These are phyloP conservation scores for Tetramorium parvispinum DNA, from an alignment of 1,140 invertebrate genomes.

Conservation along the genomic window DNA sequence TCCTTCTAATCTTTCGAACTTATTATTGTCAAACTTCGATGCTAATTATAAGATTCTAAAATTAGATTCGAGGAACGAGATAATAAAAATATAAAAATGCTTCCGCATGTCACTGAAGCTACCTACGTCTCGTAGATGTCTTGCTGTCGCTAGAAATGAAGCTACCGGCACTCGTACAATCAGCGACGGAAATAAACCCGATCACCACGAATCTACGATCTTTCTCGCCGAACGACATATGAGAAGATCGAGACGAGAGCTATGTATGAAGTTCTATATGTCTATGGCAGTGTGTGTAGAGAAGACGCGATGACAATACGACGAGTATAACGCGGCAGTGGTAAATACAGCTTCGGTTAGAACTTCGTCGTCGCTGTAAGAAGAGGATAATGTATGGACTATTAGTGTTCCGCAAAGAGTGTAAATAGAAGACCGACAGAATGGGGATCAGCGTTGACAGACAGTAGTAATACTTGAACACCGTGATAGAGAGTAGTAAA, in stretches of 20 bases:
- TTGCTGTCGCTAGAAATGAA: slow-evolving; percentile 16
- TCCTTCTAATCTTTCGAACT: not conserved
- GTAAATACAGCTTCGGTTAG: slow-evolving; percentile 21
- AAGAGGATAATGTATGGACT: slow-evolving; percentile 10
- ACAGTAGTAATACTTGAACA: slow-evolving; percentile 30
- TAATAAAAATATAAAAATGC: not conserved
- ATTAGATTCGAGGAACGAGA: not conserved
- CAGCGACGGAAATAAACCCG: slow-evolving; percentile 16
- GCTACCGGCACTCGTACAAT: slow-evolving; percentile 5
- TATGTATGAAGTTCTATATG: slow-evolving; percentile 39
- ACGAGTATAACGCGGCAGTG: slow-evolving; percentile 41
- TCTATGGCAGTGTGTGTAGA: slow-evolving; percentile 51
- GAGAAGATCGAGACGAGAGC: slow-evolving; percentile 19
- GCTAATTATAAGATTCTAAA: not conserved
- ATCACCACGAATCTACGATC: slow-evolving; percentile 23
- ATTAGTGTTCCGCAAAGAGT: slow-evolving; percentile 16
- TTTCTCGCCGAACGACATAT: slow-evolving; percentile 11
- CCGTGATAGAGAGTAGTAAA: slow-evolving; percentile 36
- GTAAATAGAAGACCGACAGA: slow-evolving; percentile 39
- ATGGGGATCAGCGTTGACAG: slow-evolving; percentile 27
- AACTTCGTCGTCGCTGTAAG: not conserved
- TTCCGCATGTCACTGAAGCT: not conserved
- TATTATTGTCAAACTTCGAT: slow-evolving; percentile 10
- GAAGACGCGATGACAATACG: slow-evolving; percentile 33
- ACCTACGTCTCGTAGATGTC: not conserved